Base-by-base conservation (phyloP, 2,113 vertebrate genomes). In the Elanus axillaris region DNA sequence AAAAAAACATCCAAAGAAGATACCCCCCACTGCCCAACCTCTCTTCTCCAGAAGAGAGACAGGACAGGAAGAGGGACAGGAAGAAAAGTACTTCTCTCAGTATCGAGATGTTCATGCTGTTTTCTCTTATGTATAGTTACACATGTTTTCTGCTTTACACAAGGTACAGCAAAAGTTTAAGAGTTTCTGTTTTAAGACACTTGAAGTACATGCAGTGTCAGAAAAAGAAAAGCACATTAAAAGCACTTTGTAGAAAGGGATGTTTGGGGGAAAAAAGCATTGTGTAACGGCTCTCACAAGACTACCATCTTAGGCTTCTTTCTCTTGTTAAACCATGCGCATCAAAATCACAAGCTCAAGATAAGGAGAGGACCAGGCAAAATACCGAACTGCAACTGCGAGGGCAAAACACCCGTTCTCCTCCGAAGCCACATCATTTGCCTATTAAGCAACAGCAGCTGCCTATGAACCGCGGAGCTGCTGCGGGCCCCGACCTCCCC, bases 141-240 rank as follows among this genome's bases (percentile, higher is more conserved):
- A 17, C 15, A 53, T 9, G 7, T 11, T 68, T 53, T 67, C 27
- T 58, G 81, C 16, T 25, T n/a, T 55, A 66, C 14, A 31, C 14
- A 21, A 22, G 14, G 7, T 10, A 22, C 0, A 60, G 14, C n/a
- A 45, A 18, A 19, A 62, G 21, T 13, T 50, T 11, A 15, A 56
- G 9, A 38, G 23, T 26, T 63, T 29, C 9, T 3, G 2, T 27
- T 78, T 67, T 43, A 59, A 66, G 34, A 27, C 4, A 9, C 23
- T 32, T 13, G 2, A 31, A 48, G 20, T 6, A 34, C 2, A 3
- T 0, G 16, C 2, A 38, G 14, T 0, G 0, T 7, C 69, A 73
- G 15, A 63, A 68, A 42, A 56, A 17, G 8, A 17, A 6, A 72
- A 80, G 22, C 5, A 34, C 1, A 1, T 4, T 15, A 67, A 7